A percentile compares a stretch with the other conserved stretches of the same genome.
phyloP scores from a whole-genome alignment of 1,140 invertebrate species.

The Dendrolimus kikuchii region DNA sequence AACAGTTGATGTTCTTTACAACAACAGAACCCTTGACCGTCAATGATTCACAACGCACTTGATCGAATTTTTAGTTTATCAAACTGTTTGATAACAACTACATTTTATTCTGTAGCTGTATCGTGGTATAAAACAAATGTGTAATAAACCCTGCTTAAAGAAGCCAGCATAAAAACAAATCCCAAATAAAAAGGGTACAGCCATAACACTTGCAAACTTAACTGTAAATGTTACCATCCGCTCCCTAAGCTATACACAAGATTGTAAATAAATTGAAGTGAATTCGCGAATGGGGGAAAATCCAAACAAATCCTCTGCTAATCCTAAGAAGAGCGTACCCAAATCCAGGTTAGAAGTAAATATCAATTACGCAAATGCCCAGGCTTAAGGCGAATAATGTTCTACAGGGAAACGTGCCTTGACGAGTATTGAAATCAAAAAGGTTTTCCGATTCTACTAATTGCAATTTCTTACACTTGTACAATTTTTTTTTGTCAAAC shows the following conservation, averaged over 20 bases:
- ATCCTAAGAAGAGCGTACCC: conserved; percentile 50
- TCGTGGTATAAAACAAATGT: too few species aligned
- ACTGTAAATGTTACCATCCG: conserved; percentile 31
- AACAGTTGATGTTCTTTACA: too few species aligned
- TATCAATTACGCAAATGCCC: conserved; percentile 67
- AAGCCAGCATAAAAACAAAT: too few species aligned
- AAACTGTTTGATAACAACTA: too few species aligned
- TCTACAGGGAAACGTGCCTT: conserved; percentile 37
- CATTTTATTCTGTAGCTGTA: too few species aligned
- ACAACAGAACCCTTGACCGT: too few species aligned
- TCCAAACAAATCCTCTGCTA: conserved; percentile 56
- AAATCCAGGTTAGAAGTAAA: conserved; percentile 68
- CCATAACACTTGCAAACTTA: conserved; percentile 12
- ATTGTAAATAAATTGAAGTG: conserved; percentile 57
- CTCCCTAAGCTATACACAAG: conserved; percentile 14
- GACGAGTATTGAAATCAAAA: conserved; percentile 14
- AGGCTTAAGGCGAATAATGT: conserved; percentile 42
- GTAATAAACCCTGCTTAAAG: too few species aligned
- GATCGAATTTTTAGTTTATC: too few species aligned
- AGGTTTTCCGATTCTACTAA: not conserved
- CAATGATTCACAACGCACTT: too few species aligned
- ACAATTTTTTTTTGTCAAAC: too few species aligned
- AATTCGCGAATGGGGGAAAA: conserved; percentile 44
- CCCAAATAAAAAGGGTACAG: conserved; percentile 9
- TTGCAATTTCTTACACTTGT: not conserved